These are phyloP conservation scores for Cacatua alba DNA, from an alignment of 2,113 vertebrate genomes.

Conservation along the genomic window DNA sequence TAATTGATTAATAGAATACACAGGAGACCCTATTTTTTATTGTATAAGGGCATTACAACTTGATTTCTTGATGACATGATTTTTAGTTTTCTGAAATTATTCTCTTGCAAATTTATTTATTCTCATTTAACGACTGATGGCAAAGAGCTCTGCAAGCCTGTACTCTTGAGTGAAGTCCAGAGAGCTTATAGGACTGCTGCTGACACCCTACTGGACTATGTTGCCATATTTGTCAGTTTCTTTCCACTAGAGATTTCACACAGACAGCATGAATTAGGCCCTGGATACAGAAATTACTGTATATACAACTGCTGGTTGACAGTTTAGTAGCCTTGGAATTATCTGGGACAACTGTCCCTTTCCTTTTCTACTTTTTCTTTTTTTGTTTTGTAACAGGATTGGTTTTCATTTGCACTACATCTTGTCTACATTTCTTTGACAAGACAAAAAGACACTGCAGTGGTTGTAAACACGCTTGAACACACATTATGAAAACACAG, in stretches of 20 bases:
- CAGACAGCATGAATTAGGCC: neutral
- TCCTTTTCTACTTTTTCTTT: no score
- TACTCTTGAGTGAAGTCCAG: neutral
- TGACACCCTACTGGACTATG: neutral
- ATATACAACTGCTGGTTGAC: neutral
- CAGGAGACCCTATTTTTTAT: neutral
- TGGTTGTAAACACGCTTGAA: neutral
- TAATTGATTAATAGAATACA: neutral
- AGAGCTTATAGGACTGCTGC: neutral
- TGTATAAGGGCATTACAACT: neutral
- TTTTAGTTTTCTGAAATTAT: neutral
- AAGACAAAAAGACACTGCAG: neutral
- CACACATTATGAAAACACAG: rapidly evolving
- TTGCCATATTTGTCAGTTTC: neutral
- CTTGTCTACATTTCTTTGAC: neutral
- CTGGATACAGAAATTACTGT: neutral
- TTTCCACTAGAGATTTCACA: neutral
- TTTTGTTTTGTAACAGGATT: neutral
- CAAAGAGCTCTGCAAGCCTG: neutral
- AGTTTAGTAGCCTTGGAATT: neutral
- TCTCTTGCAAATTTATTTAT: neutral
- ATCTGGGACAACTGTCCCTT: neutral
- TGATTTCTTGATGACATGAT: neutral
- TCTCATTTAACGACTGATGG: neutral
- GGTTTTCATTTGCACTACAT: neutral